These are phyloP conservation scores for Halictus ligatus DNA, from an alignment of 2,888 invertebrate species.

Conservation along the genomic window DNA sequence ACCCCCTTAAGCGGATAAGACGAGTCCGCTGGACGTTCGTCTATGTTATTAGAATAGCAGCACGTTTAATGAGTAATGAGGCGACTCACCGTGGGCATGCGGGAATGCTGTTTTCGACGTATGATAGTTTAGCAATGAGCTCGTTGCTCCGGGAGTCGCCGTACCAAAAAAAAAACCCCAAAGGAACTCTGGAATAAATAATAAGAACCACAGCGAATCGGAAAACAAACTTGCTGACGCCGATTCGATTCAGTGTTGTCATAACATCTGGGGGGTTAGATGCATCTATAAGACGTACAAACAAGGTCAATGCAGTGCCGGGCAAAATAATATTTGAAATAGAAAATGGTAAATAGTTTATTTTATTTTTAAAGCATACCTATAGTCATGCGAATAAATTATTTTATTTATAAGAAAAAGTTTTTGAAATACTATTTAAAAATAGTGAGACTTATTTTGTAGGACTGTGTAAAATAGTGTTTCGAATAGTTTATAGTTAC, in stretches of 20 bases:
- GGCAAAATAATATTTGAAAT: too few relatives aligned
- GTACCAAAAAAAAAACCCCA: neutral
- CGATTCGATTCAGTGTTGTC: neutral
- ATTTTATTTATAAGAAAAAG: too few relatives aligned
- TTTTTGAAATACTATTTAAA: too few relatives aligned
- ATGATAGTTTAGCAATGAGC: constrained; percentile 1
- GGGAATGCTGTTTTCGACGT: constrained; percentile 33
- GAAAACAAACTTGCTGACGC: neutral
- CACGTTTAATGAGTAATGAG: constrained; percentile 46
- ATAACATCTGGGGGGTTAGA: neutral
- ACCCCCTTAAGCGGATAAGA: constrained; percentile 40
- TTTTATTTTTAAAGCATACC: too few relatives aligned
- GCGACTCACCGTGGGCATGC: constrained; percentile 31
- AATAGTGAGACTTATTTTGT: too few relatives aligned
- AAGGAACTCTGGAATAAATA: neutral
- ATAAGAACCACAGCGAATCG: neutral
- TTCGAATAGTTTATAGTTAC: too few relatives aligned
- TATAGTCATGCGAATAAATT: too few relatives aligned
- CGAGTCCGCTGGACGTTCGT: constrained; percentile 24
- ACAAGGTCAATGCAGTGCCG: too few relatives aligned
- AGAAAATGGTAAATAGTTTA: too few relatives aligned
- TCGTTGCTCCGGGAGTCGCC: neutral
- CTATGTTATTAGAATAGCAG: constrained; percentile 51
- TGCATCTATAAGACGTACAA: neutral
- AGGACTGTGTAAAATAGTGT: too few relatives aligned